These are phyloP conservation scores for Ancistrus triradiatus DNA, from an alignment of 2,113 vertebrate species.

Conservation along the genomic window DNA sequence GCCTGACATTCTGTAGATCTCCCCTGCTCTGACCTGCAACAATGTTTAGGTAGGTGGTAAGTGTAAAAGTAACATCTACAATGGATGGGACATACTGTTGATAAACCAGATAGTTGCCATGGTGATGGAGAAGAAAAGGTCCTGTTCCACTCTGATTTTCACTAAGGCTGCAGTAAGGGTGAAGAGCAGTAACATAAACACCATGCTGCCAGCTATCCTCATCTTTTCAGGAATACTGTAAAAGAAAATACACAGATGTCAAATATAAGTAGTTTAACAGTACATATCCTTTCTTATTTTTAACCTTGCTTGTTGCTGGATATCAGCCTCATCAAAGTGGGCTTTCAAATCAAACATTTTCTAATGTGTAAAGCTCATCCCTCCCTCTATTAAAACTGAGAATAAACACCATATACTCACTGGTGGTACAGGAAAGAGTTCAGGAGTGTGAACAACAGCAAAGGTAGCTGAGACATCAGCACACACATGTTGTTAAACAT, in stretches of 20 bases:
- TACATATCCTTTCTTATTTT: no score
- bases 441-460: slow-evolving; percentile 78
- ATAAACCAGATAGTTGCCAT: slow-evolving; percentile 86
- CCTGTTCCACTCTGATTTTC: slow-evolving; percentile 64
- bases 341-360: no score
- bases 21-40: no score
- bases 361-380: no score
- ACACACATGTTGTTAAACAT: slow-evolving; percentile 82
- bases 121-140: slow-evolving; percentile 80
- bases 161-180: slow-evolving; percentile 72
- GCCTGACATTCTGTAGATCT: no score
- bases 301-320: no score
- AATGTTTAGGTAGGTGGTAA: no score
- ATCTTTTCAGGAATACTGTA: slow-evolving; percentile 36
- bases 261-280: no score
- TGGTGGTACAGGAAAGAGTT: slow-evolving; percentile 80
- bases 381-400: not conserved
- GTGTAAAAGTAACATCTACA: no score
- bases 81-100: slow-evolving; percentile 75
- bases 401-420: slow-evolving; percentile 53
- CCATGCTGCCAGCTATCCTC: slow-evolving; percentile 48
- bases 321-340: no score
- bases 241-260: no score
- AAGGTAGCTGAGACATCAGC: slow-evolving; percentile 76
- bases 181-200: slow-evolving; percentile 54